Evolutionary conservation across 2,797 vertebrate species (phyloP), one percentile per base, ranked within the genome.

Genomic region (Parotocinclus haroldoi): DNA sequence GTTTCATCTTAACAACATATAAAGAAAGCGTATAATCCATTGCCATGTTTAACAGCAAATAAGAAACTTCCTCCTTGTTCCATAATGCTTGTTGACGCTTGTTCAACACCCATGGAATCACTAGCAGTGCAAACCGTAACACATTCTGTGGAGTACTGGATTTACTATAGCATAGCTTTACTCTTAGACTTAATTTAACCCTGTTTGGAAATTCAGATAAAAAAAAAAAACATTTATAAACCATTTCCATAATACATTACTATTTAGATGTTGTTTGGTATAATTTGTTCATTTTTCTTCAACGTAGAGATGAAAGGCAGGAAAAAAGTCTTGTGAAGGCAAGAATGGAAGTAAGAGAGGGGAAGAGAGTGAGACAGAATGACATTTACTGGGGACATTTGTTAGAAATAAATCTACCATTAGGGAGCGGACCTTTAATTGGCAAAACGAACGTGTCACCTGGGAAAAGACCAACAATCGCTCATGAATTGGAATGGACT

Each of bases 1-100:
- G 44, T 82, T 87, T 77, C 81, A 80, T 67, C 79, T 73, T 75
- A 74, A 85, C 79, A 84, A 77, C 27, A 79, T 66, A 64, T 58
- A 63, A 60, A 64, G 71, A 63, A 63, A 79, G 68, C 76, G 62
- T 64, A 50, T 63, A 56, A 71, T 69, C 13, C 50, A 71, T 72
- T 64, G 17, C 50, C 46, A 78, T 68, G 75, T 75, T 37, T 16
- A 37, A 16, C 60, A 66, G 58, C 60, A 68, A 66, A 77, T 63
- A 39, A 48, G n/a, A 7, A 58, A 52, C 52, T 45, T 14, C 46
- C 36, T 38, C 18, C 14, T 65, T 60, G 48, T 53, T 65, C 61
- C 51, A 49, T 9, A 49, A 55, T 3, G 10, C 16, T 57, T 53
- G n/a, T 49, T 57, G 52, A 66, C 61, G n/a, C 36, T 49, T 13